Conservation (phyloP, 2,888 invertebrate species). For the Papilio protenor region DNA sequence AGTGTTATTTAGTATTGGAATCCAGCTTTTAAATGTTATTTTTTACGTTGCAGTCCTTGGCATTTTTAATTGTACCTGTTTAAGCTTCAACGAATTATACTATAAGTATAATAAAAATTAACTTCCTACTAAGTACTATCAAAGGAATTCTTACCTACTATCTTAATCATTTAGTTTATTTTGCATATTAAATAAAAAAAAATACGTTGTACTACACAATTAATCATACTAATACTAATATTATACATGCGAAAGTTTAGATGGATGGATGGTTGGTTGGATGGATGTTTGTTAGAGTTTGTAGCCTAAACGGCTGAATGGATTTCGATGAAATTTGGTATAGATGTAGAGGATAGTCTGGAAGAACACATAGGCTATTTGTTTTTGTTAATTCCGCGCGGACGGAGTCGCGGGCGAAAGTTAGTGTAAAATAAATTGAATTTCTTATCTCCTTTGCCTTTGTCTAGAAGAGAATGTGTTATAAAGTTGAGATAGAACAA, state of each 20-base stretch:
- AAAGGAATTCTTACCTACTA: background rate
- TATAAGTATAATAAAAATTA: background rate
- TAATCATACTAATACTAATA: too few species aligned
- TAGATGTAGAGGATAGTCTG: too few species aligned
- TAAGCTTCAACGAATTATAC: background rate
- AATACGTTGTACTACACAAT: background rate
- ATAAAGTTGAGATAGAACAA: slow-evolving; percentile 20
- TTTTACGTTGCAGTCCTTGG: background rate
- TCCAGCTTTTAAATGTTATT: background rate
- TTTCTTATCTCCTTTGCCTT: slow-evolving; percentile 13
- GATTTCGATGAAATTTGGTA: too few species aligned
- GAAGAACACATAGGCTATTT: too few species aligned
- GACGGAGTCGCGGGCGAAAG: too few species aligned
- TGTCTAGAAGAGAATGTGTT: slow-evolving; percentile 25
- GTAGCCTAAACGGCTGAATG: too few species aligned
- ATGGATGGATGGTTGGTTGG: too few species aligned
- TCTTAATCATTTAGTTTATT: background rate
- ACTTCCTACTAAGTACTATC: background rate
- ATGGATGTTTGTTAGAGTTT: too few species aligned
- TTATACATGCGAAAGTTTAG: too few species aligned
- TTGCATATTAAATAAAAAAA: too few species aligned
- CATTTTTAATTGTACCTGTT: background rate
- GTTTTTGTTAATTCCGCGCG: too few species aligned
- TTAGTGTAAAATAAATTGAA: background rate
- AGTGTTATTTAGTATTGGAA: background rate